These are phyloP conservation scores for honey bee (Apis mellifera) DNA, from an alignment of 1,140 invertebrate genomes.

Conservation along the genomic window DNA sequence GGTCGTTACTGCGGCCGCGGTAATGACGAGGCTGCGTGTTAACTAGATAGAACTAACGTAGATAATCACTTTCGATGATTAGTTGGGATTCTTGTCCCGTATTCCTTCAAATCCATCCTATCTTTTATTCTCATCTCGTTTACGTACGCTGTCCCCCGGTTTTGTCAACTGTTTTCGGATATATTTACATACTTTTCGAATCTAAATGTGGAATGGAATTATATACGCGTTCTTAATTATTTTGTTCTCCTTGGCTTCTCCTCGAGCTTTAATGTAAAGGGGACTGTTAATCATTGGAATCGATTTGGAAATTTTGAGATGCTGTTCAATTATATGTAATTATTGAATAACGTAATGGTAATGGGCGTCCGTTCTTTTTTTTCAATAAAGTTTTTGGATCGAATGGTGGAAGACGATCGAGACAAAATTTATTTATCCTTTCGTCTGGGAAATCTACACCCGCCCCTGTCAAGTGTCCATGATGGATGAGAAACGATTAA, in stretches of 20 bases:
- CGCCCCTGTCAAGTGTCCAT: conserved; percentile 47
- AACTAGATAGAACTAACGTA: conserved; percentile 50
- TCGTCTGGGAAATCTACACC: conserved; percentile 64
- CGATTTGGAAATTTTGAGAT: too few species aligned
- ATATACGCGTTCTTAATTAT: too few species aligned
- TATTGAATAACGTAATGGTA: too few species aligned
- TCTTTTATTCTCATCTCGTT: background rate
- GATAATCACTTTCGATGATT: conserved; percentile 47
- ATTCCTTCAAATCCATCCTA: background rate
- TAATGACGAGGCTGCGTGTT: conserved; percentile 57
- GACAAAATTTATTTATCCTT: conserved; percentile 41
- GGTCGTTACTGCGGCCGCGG: conserved; percentile 52
- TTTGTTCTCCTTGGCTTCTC: too few species aligned
- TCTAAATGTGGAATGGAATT: too few species aligned
- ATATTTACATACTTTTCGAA: background rate
- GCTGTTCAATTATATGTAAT: too few species aligned
- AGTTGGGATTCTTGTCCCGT: background rate
- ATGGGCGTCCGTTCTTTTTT: too few species aligned
- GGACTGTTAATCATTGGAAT: too few species aligned
- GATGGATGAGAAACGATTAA: conserved; percentile 66
- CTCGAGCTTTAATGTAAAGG: too few species aligned
- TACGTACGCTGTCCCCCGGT: too few species aligned
- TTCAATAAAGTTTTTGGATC: too few species aligned
- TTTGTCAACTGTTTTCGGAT: too few species aligned
- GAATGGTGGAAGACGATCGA: background rate